phyloP scores from a whole-genome alignment of 2,797 vertebrate genomes.

The Malacoraja senta region DNA sequence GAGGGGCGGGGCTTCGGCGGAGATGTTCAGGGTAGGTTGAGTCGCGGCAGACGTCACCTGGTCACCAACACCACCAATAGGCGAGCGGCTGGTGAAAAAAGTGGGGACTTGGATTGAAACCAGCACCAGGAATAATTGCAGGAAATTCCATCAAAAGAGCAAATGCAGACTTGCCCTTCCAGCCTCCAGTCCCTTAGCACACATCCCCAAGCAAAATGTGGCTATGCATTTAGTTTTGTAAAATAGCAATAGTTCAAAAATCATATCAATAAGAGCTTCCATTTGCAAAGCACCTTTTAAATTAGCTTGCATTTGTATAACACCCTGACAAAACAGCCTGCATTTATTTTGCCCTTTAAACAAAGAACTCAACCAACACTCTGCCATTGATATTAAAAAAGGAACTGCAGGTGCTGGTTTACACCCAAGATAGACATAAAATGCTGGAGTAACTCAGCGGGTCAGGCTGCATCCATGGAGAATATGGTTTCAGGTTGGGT shows the following conservation, averaged over 20 bases:
- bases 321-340: background rate
- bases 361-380: background rate
- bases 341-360: background rate
- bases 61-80: background rate
- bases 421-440: too few relatives aligned
- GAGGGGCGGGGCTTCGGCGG: background rate
- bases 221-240: background rate
- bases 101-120: background rate
- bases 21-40: background rate
- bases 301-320: background rate
- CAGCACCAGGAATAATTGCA: background rate
- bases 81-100: background rate
- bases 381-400: too few relatives aligned
- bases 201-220: background rate
- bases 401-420: too few relatives aligned
- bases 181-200: background rate
- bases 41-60: slow-evolving; percentile 14
- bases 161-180: slow-evolving; percentile 10
- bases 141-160: background rate
- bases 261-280: background rate
- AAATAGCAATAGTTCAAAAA: background rate
- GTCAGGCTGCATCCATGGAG: too few relatives aligned
- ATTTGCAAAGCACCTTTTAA: background rate
- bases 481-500: too few relatives aligned
- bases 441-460: too few relatives aligned